Percentiles rank a stretch among this genome's conserved stretches.
Conservation (phyloP, 2,888 invertebrate species). For the Papilio elwesi region DNA sequence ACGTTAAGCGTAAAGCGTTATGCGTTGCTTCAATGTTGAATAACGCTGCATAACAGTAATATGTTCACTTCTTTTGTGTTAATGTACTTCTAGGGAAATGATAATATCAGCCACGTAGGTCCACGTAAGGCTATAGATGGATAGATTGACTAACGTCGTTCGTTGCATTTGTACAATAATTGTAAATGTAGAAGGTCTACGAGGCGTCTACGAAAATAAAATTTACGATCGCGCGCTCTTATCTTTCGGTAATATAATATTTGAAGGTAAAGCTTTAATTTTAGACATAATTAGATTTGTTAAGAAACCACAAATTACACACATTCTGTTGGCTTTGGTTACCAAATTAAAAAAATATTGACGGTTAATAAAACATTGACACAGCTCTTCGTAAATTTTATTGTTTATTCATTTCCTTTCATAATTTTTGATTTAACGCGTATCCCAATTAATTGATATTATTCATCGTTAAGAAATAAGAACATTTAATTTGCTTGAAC, state of each 20-base stretch:
- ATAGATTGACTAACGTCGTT: neutral
- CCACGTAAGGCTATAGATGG: neutral
- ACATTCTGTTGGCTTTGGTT: neutral
- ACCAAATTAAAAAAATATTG: neutral
- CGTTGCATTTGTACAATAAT: neutral
- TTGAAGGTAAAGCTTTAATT: neutral
- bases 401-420: neutral
- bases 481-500: neutral
- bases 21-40: constrained; percentile 43
- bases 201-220: neutral
- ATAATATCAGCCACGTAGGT: constrained; percentile 1
- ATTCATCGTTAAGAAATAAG: neutral
- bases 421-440: neutral
- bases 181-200: constrained; percentile 13
- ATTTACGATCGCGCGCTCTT: neutral
- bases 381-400: neutral
- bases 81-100: neutral
- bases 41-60: constrained; percentile 48
- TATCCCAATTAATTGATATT: neutral
- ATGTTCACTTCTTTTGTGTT: constrained; percentile 37
- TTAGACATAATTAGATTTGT: neutral
- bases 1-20: constrained; percentile 44
- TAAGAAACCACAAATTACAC: neutral
- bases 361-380: constrained; percentile 3
- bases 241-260: neutral